Percentiles rank a stretch among this genome's conserved stretches.
Evolutionary conservation across 2,113 vertebrate species (phyloP).

Genomic region (Platysternon megacephalum): DNA sequence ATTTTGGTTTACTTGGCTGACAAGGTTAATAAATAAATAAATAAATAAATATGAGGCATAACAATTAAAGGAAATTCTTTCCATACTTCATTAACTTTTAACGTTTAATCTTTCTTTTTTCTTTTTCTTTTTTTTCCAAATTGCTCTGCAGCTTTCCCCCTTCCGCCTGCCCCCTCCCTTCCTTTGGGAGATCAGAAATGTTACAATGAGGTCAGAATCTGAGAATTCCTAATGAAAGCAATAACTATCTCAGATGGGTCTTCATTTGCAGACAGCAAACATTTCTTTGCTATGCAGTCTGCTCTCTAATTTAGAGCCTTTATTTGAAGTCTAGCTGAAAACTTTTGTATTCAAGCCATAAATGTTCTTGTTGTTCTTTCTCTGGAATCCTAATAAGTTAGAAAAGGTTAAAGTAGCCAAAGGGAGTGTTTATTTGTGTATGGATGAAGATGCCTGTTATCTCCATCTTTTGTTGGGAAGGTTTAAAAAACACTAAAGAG

Average conservation of each 20-base stretch:
- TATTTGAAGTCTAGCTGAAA: background rate
- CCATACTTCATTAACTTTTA: slow-evolving; percentile 34
- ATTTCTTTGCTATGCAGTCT: background rate
- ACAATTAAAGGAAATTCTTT: slow-evolving; percentile 40
- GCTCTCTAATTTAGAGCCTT: background rate
- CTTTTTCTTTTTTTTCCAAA: slow-evolving; percentile 46
- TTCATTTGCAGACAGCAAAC: background rate
- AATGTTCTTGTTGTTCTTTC: background rate
- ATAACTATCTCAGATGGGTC: background rate
- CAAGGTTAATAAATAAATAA: slow-evolving; percentile 4
- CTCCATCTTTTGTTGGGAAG: background rate
- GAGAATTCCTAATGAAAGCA: slow-evolving; percentile 13
- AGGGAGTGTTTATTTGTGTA: rapidly evolving
- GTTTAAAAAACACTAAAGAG: background rate
- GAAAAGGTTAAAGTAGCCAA: background rate
- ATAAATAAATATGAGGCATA: background rate
- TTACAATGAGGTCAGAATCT: slow-evolving; percentile 26
- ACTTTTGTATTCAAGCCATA: background rate
- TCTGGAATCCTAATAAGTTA: background rate
- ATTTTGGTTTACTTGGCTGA: slow-evolving; percentile 5
- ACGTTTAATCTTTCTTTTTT: slow-evolving; percentile 20
- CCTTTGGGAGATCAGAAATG: slow-evolving; percentile 15
- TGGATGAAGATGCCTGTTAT: background rate
- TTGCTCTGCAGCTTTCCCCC: slow-evolving; percentile 38
- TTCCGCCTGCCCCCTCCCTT: rapidly evolving